Evolutionary conservation across 1,140 invertebrate species (phyloP).

Genomic region (Hydropsyche tenuis): DNA sequence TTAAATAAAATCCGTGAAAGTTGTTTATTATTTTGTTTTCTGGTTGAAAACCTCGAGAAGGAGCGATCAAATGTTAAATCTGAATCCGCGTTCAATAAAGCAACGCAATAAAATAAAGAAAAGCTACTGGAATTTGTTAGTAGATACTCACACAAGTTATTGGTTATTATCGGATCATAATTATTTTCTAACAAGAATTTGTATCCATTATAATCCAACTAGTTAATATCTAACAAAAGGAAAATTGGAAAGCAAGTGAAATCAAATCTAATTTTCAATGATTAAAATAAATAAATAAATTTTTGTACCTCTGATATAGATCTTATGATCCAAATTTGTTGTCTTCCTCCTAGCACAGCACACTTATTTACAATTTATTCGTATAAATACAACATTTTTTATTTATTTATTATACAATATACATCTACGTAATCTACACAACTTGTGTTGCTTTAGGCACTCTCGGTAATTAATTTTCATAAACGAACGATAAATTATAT

Average conservation of each 20-base stretch:
- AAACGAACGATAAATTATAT: not conserved
- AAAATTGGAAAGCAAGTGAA: too few species aligned
- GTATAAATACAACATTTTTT: slow-evolving; percentile 4
- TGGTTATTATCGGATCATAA: too few species aligned
- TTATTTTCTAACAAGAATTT: too few species aligned
- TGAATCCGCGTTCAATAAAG: too few species aligned
- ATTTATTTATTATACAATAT: not conserved
- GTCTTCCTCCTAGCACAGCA: not conserved
- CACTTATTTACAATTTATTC: slow-evolving; percentile 12
- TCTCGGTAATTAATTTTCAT: slow-evolving; percentile 1
- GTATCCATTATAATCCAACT: too few species aligned
- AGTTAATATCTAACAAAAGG: too few species aligned
- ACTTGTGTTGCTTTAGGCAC: slow-evolving; percentile 6
- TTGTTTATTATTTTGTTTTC: not conserved
- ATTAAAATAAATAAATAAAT: not conserved
- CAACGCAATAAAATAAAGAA: too few species aligned
- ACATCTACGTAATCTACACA: not conserved
- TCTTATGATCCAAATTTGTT: slow-evolving; percentile 1
- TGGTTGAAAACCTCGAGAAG: too few species aligned
- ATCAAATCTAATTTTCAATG: too few species aligned
- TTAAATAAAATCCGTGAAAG: slow-evolving; percentile 11
- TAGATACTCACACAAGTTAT: too few species aligned
- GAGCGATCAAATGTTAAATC: too few species aligned
- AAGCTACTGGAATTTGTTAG: too few species aligned
- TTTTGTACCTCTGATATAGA: not conserved